phyloP scores from a whole-genome alignment of 2,797 vertebrate genomes.

The Psittacula echo region DNA sequence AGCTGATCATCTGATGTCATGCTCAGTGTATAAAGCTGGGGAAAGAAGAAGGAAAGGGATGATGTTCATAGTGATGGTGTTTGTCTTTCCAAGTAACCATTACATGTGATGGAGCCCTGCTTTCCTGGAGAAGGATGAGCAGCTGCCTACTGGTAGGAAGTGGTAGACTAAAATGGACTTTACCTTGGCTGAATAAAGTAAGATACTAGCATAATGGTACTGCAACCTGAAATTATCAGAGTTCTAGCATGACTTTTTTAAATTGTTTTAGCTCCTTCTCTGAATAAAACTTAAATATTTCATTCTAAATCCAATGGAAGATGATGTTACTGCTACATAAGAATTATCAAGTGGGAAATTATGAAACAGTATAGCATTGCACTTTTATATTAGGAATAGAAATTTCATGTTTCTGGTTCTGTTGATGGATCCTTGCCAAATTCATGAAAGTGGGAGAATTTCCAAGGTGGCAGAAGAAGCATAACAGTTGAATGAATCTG shows the following conservation, averaged over 20 bases:
- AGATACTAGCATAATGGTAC: neutral
- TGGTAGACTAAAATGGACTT: neutral
- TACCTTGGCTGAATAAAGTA: neutral
- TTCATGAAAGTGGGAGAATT: neutral
- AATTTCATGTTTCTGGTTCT: neutral
- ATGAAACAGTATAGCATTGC: neutral
- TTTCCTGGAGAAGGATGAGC: neutral
- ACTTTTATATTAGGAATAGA: neutral
- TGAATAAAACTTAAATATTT: neutral
- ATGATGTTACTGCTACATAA: neutral
- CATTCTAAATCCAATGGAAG: neutral
- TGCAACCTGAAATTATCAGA: neutral
- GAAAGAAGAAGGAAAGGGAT: neutral
- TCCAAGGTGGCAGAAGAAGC: slow-evolving; percentile 2
- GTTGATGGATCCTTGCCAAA: neutral
- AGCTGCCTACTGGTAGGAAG: neutral
- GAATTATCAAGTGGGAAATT: slow-evolving; percentile 5
- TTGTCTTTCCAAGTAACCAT: neutral
- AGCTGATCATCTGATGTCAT: neutral
- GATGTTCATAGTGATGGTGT: neutral
- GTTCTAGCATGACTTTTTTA: neutral
- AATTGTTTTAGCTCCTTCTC: neutral
- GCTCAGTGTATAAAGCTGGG: neutral
- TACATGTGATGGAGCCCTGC: fast-evolving
- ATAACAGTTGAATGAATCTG: slow-evolving; percentile 27